Evolutionary conservation across 2,888 invertebrate genomes (phyloP).

Genomic region (Archips crataeganus): DNA sequence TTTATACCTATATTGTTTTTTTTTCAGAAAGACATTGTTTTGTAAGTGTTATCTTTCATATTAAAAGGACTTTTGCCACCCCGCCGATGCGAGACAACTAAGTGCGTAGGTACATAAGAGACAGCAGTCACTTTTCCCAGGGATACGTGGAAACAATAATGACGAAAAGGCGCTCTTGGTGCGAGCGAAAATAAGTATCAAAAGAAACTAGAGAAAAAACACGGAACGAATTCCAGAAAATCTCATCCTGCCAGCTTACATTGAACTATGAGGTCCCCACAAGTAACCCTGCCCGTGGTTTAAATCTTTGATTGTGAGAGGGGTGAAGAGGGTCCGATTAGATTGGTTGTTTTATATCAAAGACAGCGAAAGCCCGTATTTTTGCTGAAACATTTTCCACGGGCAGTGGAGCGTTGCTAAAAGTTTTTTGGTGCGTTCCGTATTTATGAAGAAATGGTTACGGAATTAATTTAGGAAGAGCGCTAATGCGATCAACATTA

Average conservation of each 20-base stretch:
- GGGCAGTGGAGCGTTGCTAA: slow-evolving; percentile 51
- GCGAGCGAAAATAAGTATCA: slow-evolving; percentile 56
- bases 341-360: slow-evolving; percentile 53
- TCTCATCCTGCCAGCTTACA: slow-evolving; percentile 54
- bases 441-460: slow-evolving; percentile 40
- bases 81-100: slow-evolving; percentile 48
- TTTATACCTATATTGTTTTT: no score
- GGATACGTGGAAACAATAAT: slow-evolving; percentile 60
- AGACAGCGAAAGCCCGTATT: slow-evolving; percentile 53
- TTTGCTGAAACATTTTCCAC: slow-evolving; percentile 61
- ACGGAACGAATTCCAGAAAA: slow-evolving; percentile 60
- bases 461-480: slow-evolving; percentile 14
- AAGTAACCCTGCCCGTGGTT: slow-evolving; percentile 18
- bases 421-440: slow-evolving; percentile 52
- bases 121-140: slow-evolving; percentile 56
- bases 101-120: slow-evolving; percentile 43
- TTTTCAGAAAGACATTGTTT: no score
- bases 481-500: slow-evolving; percentile 9
- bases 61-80: slow-evolving; percentile 51
- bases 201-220: slow-evolving; percentile 62
- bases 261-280: slow-evolving; percentile 46
- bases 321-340: slow-evolving; percentile 48
- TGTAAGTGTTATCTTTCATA: slow-evolving; percentile 32
- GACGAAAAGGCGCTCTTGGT: slow-evolving; percentile 50
- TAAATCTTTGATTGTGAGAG: slow-evolving; percentile 32